Conservation (phyloP, 2,797 vertebrate genomes). For the Rhinatrema bivittatum region DNA sequence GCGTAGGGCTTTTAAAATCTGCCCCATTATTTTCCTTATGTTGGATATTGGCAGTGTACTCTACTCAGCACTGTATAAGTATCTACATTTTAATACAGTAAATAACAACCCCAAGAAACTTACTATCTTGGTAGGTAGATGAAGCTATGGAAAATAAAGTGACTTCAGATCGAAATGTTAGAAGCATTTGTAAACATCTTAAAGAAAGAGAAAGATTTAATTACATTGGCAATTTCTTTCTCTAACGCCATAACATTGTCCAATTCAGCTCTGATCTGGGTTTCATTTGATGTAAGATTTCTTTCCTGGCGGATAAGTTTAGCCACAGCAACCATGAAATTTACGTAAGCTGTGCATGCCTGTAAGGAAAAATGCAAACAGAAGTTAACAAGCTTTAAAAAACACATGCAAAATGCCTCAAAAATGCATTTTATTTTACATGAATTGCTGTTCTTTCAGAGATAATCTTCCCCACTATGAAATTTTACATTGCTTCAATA, state of each 20-base stretch:
- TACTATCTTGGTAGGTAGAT: too few species aligned
- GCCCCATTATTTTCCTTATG: too few species aligned
- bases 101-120: too few species aligned
- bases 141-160: too few species aligned
- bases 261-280: conserved; percentile 61
- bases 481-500: too few species aligned
- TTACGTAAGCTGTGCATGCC: conserved; percentile 80
- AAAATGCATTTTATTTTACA: background rate
- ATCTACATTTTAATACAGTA: too few species aligned
- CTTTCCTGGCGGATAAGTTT: conserved; percentile 76
- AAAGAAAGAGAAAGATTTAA: conserved; percentile 26
- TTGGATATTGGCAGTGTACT: too few species aligned
- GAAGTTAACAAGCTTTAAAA: background rate
- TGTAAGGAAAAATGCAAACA: conserved; percentile 36
- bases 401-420: background rate
- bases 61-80: too few species aligned
- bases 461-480: too few species aligned
- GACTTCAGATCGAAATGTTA: too few species aligned
- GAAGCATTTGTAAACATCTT: conserved; percentile 1
- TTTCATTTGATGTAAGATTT: conserved; percentile 51
- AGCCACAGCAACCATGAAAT: conserved; percentile 84
- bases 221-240: conserved; percentile 89
- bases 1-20: too few species aligned
- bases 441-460: too few species aligned
- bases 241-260: conserved; percentile 76